phyloP scores from a whole-genome alignment of 2,888 invertebrate species.

The Ichneumoninae sp. region DNA sequence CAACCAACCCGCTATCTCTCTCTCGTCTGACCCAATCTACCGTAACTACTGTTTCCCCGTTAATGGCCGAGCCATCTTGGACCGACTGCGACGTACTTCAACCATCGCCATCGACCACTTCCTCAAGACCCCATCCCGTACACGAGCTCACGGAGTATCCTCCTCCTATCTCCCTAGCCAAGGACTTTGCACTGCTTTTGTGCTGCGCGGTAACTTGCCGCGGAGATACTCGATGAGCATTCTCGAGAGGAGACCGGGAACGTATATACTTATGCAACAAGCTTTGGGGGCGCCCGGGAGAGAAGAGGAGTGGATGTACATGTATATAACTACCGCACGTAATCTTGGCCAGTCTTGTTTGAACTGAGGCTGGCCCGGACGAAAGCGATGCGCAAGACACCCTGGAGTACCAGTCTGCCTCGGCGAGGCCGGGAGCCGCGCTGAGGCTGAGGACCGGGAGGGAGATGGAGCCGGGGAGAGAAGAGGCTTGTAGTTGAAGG shows the following conservation, averaged over 20 bases:
- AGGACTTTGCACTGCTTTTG: slow-evolving; percentile 18
- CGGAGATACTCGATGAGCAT: slow-evolving; percentile 3
- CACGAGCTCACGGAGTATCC: slow-evolving; percentile 1
- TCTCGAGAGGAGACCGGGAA: neutral
- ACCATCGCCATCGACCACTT: slow-evolving; percentile 27
- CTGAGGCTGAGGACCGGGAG: neutral
- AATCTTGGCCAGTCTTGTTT: neutral
- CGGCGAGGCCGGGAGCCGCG: neutral
- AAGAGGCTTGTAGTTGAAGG: slow-evolving; percentile 26
- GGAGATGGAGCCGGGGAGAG: neutral
- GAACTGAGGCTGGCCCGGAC: slow-evolving; percentile 12
- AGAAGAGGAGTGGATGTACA: neutral
- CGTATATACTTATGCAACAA: slow-evolving; percentile 8
- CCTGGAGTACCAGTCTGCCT: neutral
- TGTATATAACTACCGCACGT: slow-evolving; percentile 1
- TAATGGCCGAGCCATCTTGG: slow-evolving; percentile 10
- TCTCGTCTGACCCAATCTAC: slow-evolving; percentile 17
- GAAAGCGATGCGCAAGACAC: slow-evolving; percentile 22
- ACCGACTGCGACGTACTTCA: slow-evolving; percentile 17
- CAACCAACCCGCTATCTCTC: neutral
- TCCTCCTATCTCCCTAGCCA: neutral
- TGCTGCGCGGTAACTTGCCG: neutral
- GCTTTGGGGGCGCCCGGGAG: neutral
- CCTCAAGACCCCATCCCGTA: neutral
- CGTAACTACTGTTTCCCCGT: slow-evolving; percentile 30